A percentile compares a stretch with the other conserved stretches of the same genome.
phyloP scores from a whole-genome alignment of 2,113 vertebrate genomes.

The Oryzias celebensis region DNA sequence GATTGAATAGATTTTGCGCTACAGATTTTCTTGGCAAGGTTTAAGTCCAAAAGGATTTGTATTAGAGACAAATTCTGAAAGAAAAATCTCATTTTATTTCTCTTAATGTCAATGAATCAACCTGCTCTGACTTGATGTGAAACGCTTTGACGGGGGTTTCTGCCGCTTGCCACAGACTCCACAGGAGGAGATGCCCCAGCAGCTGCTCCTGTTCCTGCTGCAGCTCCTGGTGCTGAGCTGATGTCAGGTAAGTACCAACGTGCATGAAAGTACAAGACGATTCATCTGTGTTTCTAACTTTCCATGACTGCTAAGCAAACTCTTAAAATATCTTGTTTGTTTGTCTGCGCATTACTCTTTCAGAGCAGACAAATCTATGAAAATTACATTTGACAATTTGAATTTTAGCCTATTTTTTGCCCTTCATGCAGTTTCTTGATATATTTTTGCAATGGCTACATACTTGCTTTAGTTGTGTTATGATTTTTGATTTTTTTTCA shows the following conservation, averaged over 20 bases:
- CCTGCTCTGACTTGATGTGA: slow-evolving; percentile 23
- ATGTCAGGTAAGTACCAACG: slow-evolving; percentile 85
- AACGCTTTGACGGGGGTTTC: slow-evolving; percentile 20
- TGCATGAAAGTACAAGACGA: not conserved
- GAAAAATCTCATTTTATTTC: slow-evolving; percentile 50
- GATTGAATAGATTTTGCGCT: not conserved
- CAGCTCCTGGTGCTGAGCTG: slow-evolving; percentile 83
- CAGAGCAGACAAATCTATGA: no score
- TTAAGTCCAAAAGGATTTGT: slow-evolving; percentile 57
- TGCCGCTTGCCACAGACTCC: slow-evolving; percentile 80
- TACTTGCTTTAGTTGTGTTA: no score
- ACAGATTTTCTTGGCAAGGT: not conserved
- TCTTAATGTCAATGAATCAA: slow-evolving; percentile 72
- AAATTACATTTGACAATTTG: no score
- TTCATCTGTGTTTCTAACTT: no score
- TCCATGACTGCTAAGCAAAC: no score
- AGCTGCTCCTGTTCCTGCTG: slow-evolving; percentile 77
- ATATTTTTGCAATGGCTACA: no score
- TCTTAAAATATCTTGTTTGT: no score
- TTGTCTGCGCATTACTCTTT: no score
- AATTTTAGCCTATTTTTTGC: no score
- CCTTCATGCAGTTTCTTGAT: no score
- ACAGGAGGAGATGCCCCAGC: slow-evolving; percentile 87
- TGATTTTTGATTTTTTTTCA: no score
- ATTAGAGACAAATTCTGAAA: slow-evolving; percentile 65